phyloP scores from a whole-genome alignment of 2,888 invertebrate species.

The Cyrtodaria siliqua region DNA sequence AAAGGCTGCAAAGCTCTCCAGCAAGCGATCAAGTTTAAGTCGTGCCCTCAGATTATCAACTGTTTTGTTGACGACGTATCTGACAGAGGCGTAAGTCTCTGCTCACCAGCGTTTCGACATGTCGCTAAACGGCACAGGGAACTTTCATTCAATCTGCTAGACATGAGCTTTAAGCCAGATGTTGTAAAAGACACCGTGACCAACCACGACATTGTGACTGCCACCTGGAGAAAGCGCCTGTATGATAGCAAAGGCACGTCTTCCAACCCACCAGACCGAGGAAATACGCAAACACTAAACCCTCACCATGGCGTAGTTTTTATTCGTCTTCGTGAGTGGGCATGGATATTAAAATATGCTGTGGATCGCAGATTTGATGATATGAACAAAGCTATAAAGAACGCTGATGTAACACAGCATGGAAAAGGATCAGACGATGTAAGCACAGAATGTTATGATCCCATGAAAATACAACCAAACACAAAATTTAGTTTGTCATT shows the following conservation, averaged over 20 bases:
- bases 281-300: constrained; percentile 1
- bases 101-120: constrained; percentile 57
- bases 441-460: constrained; percentile 41
- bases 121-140: constrained; percentile 50
- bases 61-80: constrained; percentile 59
- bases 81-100: constrained; percentile 57
- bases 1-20: constrained; percentile 58
- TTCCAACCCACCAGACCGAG: constrained; percentile 4
- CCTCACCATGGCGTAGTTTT: constrained; percentile 1
- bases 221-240: constrained; percentile 64
- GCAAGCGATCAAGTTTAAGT: constrained; percentile 57
- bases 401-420: not conserved
- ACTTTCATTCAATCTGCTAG: constrained; percentile 60
- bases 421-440: constrained; percentile 41
- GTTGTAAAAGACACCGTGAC: constrained; percentile 28
- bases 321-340: constrained; percentile 24
- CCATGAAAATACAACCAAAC: constrained; percentile 33
- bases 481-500: constrained; percentile 65
- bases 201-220: constrained; percentile 41
- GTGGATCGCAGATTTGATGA: constrained; percentile 14
- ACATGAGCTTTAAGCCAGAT: constrained; percentile 60
- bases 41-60: constrained; percentile 48
- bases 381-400: constrained; percentile 8
- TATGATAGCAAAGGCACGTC: constrained; percentile 38
- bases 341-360: constrained; percentile 21